Conservation (phyloP, 2,888 invertebrate genomes). For the Agelastica alni region DNA sequence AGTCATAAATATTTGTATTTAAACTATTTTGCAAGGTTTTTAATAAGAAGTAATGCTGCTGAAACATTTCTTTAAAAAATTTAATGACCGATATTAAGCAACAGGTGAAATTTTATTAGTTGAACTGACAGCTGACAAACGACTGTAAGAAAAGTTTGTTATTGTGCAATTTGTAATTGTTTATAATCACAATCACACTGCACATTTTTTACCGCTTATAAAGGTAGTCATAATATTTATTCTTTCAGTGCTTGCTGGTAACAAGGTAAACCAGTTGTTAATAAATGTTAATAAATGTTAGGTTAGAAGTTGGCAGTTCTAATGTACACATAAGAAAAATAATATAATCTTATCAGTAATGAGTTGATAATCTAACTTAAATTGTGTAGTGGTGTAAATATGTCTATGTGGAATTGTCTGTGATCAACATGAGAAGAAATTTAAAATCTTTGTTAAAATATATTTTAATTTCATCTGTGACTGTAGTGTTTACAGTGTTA, state of each 20-base stretch:
- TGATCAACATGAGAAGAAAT: slow-evolving; percentile 51
- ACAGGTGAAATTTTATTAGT: too few relatives aligned
- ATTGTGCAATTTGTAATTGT: slow-evolving; percentile 15
- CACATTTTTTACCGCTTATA: slow-evolving; percentile 7
- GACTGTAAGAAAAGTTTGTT: too few relatives aligned
- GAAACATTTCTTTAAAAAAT: too few relatives aligned
- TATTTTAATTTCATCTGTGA: slow-evolving; percentile 48
- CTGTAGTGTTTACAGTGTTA: slow-evolving; percentile 52
- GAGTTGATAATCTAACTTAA: slow-evolving; percentile 16
- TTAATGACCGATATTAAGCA: too few relatives aligned
- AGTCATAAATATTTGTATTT: too few relatives aligned
- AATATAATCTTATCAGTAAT: slow-evolving; percentile 22
- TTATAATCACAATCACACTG: slow-evolving; percentile 9
- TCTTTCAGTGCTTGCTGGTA: slow-evolving; percentile 8
- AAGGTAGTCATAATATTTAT: slow-evolving; percentile 8
- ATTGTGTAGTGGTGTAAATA: slow-evolving; percentile 5
- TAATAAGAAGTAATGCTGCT: too few relatives aligned
- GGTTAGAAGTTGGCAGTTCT: slow-evolving; percentile 8
- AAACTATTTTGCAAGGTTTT: too few relatives aligned
- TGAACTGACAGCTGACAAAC: too few relatives aligned
- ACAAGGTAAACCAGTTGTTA: slow-evolving; percentile 3
- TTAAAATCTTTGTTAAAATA: slow-evolving; percentile 52
- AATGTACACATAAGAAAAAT: neutral
- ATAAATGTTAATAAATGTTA: slow-evolving; percentile 6
- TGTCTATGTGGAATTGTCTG: slow-evolving; percentile 22